phyloP scores from a whole-genome alignment of 2,888 invertebrate genomes.

The Agrochola macilenta region DNA sequence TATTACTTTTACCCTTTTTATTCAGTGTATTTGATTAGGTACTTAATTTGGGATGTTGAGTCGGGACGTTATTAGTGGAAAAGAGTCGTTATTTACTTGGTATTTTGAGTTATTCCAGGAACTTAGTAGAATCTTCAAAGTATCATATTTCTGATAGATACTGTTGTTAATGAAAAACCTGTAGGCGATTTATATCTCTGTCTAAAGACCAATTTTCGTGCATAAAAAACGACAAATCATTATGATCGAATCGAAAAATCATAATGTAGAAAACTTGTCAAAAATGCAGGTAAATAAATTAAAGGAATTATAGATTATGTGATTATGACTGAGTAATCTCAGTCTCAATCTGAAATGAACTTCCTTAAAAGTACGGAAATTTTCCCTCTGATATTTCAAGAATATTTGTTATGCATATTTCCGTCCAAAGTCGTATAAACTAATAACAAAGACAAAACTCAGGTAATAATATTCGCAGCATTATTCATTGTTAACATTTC shows the following conservation, averaged over 20 bases:
- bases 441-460: slow-evolving; percentile 11
- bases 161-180: background rate
- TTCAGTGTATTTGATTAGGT: slow-evolving; percentile 19
- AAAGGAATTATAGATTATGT: background rate
- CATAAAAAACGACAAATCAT: no score
- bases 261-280: background rate
- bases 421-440: background rate
- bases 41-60: slow-evolving; percentile 31
- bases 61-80: background rate
- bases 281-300: background rate
- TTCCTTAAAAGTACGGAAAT: background rate
- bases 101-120: background rate
- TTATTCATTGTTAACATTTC: slow-evolving; percentile 54
- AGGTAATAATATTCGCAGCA: slow-evolving; percentile 29
- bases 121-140: background rate
- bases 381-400: background rate
- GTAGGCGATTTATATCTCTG: background rate
- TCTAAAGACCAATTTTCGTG: background rate
- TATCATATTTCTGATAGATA: background rate
- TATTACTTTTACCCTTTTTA: slow-evolving; percentile 38
- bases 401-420: slow-evolving; percentile 2
- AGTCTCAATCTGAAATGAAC: no score
- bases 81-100: background rate
- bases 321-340: no score
- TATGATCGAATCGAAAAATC: background rate